Evolutionary conservation across 92 coral and sea anemone genomes (phyloP).

Genomic region (Nematostella vectensis): DNA sequence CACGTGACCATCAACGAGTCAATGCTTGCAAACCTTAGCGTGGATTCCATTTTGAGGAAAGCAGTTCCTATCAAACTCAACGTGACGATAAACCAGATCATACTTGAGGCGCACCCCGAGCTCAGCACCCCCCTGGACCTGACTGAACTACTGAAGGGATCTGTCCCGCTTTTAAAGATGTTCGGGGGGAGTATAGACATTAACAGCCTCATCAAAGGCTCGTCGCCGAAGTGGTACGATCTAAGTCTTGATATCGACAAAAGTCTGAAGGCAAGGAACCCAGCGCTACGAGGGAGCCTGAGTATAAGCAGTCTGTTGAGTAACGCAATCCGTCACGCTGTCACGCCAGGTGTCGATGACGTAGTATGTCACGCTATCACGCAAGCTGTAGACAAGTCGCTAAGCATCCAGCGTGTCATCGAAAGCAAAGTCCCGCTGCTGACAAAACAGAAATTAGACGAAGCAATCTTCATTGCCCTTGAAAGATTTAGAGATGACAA

Average conservation of each 20-base stretch:
- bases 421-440: too few relatives aligned
- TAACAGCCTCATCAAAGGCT: constrained; percentile 5
- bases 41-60: constrained; percentile 2
- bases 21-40: constrained; percentile 3
- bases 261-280: constrained; percentile 5
- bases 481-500: too few relatives aligned
- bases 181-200: constrained; percentile 2
- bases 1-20: constrained; percentile 2
- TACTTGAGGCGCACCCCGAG: constrained; percentile 4
- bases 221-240: background rate
- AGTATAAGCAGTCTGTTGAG: constrained; percentile 6
- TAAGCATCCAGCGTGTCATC: too few relatives aligned
- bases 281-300: constrained; percentile 13
- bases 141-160: constrained; percentile 3
- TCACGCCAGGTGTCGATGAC: background rate
- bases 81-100: constrained; percentile 2
- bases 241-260: constrained; percentile 11
- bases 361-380: background rate
- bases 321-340: background rate
- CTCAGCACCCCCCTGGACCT: background rate
- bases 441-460: too few relatives aligned
- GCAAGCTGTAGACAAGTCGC: background rate
- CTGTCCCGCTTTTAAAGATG: constrained; percentile 8
- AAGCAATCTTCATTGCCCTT: too few relatives aligned
- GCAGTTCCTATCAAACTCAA: constrained; percentile 1